A percentile compares a stretch with the other conserved stretches of the same genome.
phyloP scores from a whole-genome alignment of 37 sponge, comb jelly and placozoan genomes.

The Spongia lamella region DNA sequence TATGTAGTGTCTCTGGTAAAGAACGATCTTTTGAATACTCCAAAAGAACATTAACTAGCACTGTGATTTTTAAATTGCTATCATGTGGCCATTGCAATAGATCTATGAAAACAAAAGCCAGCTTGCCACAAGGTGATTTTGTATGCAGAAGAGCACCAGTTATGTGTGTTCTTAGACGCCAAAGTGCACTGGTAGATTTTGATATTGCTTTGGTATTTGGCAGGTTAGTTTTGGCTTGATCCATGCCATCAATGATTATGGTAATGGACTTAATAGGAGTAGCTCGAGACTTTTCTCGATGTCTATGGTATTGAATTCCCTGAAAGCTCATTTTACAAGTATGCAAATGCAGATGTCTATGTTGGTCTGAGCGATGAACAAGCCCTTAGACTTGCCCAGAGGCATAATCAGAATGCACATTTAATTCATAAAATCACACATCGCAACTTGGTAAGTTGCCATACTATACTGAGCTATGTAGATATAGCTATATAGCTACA shows the following conservation, averaged over 20 bases:
- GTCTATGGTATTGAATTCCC: constrained; percentile 30
- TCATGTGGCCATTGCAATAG: constrained; percentile 22
- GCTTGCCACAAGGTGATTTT: neutral
- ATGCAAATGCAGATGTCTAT: constrained; percentile 14
- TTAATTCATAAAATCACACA: constrained; percentile 36
- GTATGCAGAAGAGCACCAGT: constrained; percentile 23
- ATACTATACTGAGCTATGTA: too few species aligned
- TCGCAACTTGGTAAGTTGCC: constrained; percentile 31
- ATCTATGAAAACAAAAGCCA: neutral
- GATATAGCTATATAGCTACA: too few species aligned
- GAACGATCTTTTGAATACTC: neutral
- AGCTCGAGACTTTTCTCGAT: constrained; percentile 2
- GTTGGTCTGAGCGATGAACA: constrained; percentile 35
- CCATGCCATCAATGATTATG: constrained; percentile 32
- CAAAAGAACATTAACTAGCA: neutral
- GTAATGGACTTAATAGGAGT: constrained; percentile 14
- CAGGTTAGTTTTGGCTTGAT: constrained; percentile 27
- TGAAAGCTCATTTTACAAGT: constrained; percentile 7
- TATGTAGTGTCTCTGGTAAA: too few species aligned
- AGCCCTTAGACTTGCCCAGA: constrained; percentile 8
- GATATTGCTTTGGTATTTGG: constrained; percentile 1
- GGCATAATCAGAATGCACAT: constrained; percentile 32
- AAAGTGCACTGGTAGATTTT: constrained; percentile 24
- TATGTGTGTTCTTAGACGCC: constrained; percentile 26
- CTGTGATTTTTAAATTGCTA: constrained; percentile 12